Percentiles rank a stretch among this genome's conserved stretches.
These are phyloP conservation scores for Portevinia maculata DNA, from an alignment of 2,888 invertebrate genomes.

Conservation along the genomic window DNA sequence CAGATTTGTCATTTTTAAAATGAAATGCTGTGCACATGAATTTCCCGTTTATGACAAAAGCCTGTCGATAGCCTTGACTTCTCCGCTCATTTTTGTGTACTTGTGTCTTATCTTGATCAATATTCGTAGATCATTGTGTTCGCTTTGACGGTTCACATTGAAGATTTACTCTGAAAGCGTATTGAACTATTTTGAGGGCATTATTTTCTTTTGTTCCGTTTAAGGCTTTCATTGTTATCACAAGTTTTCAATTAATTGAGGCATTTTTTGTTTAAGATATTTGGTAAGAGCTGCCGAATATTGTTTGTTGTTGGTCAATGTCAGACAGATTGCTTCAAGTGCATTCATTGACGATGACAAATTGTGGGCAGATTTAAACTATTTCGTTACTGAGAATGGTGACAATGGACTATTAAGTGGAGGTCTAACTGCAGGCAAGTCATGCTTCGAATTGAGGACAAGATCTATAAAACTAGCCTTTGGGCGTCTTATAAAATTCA, in stretches of 20 bases:
- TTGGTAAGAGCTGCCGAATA: conserved; percentile 5
- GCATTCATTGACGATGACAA: conserved; percentile 34
- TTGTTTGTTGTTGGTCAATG: conserved; percentile 38
- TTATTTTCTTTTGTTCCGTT: background rate
- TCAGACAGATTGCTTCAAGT: conserved; percentile 7
- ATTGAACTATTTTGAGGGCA: background rate
- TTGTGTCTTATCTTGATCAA: conserved; percentile 9
- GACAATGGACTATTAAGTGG: no score
- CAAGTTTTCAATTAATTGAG: background rate
- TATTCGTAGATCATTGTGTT: background rate
- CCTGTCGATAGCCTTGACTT: conserved; percentile 21
- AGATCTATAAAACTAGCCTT: no score
- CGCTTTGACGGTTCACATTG: background rate
- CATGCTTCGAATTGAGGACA: no score
- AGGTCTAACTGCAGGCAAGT: no score
- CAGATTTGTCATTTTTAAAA: background rate
- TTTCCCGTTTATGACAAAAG: conserved; percentile 19
- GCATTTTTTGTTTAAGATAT: background rate
- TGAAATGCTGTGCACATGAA: conserved; percentile 1
- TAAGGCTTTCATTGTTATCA: background rate
- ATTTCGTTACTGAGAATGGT: background rate
- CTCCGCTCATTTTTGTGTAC: background rate
- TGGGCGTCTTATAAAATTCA: no score
- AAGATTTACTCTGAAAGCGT: background rate
- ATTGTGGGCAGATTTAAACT: conserved; percentile 17